Evolutionary conservation across 2,888 invertebrate genomes (phyloP), one percentile per base, ranked within the genome.

Genomic region (Calameuta filiformis): DNA sequence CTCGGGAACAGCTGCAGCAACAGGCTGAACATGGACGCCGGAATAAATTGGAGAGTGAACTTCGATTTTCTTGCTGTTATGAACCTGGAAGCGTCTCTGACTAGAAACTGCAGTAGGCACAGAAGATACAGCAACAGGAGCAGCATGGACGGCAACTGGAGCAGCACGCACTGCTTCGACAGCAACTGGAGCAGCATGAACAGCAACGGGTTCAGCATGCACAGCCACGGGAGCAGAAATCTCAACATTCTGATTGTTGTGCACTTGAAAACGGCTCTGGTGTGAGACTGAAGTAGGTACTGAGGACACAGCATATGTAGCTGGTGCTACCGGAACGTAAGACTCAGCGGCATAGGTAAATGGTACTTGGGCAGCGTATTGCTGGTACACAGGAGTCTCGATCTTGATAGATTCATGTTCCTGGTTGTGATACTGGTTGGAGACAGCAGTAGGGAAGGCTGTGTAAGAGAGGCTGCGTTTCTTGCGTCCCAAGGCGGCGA

Each of bases 71-170:
- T 74, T 69, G 73, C 40, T 81, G 15, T 79, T 79, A 40, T 87
- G 86, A 68, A 83, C 75, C 79, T 86, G 87, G 76, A 83, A 79
- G 74, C 83, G 85, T 37, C 80, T 85, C 73, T 92, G 90, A 3
- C 90, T 92, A n/a, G 85, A 86, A 11, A 87, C 82, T 11, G 92
- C 89, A 11, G 92, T 90, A 73, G 92, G 92, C 12, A 89, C 82
- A 11, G 81, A 73, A 23, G 83, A 85, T 69, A 87, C 88, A 69
- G 85, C 87, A 75, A 88, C 74, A 30, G 69, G 76, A 12, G 80
- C 69, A 31, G 75, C 71, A 56, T 75, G 71, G 35, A 73, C 69
- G 68, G 73, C 80, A 56, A 75, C 75, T 68, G 78, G 75, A 35
- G 35, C 78, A 34, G 75, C 37, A n/a, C n/a, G 35, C 1, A 73